Conservation (phyloP, 2,113 vertebrate genomes). For the Sorex araneus region DNA sequence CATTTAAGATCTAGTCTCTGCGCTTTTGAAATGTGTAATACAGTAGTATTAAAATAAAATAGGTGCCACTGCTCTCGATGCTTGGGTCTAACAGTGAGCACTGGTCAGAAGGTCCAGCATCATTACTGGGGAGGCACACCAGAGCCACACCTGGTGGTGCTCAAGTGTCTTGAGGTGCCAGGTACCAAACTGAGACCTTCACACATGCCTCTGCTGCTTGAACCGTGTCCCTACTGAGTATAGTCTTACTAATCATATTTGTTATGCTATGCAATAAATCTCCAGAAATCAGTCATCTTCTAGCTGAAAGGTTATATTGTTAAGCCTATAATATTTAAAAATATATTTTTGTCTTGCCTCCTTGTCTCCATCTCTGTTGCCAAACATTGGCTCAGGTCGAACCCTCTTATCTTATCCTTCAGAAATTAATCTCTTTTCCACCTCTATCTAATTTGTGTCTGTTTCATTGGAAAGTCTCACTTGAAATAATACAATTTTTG, state of each 20-base stretch:
- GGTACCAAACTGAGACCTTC: too few species aligned
- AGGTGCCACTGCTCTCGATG: too few species aligned
- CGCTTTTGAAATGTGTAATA: not conserved
- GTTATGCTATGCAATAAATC: not conserved
- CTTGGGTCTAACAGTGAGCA: too few species aligned
- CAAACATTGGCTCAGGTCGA: not conserved
- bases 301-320: not conserved
- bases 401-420: not conserved
- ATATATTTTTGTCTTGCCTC: not conserved
- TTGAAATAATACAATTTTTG: not conserved
- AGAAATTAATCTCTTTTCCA: not conserved
- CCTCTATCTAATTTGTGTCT: not conserved
- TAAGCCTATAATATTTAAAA: not conserved
- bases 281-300: not conserved
- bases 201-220: too few species aligned
- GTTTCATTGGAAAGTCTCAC: not conserved
- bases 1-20: not conserved
- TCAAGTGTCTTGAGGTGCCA: too few species aligned
- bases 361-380: not conserved
- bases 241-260: not conserved
- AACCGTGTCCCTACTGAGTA: too few species aligned
- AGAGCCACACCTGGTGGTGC: too few species aligned
- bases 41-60: too few species aligned
- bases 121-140: too few species aligned
- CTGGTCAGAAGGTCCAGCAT: too few species aligned